phyloP scores from a whole-genome alignment of 2,888 invertebrate genomes.

The Zhuqinia jingwanae region DNA sequence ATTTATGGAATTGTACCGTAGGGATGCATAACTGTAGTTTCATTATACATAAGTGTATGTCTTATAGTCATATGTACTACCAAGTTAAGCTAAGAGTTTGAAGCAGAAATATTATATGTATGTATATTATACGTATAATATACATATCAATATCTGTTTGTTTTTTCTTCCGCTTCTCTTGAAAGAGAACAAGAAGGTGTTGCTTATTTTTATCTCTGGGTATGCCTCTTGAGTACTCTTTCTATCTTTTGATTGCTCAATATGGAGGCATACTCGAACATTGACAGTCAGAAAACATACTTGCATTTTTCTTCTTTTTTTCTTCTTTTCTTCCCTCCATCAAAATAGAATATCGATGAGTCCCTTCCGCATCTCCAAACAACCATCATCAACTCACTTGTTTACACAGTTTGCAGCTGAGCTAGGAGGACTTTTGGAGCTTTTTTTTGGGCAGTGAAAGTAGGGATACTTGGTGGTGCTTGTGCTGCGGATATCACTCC shows the following conservation, averaged over 20 bases:
- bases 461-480: no score
- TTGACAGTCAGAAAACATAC: slow-evolving; percentile 14
- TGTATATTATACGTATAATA: no score
- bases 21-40: slow-evolving; percentile 49
- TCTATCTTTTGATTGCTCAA: slow-evolving; percentile 1
- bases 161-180: no score
- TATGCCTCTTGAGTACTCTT: background rate
- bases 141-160: background rate
- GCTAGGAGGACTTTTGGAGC: background rate
- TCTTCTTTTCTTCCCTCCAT: background rate
- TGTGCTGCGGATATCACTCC: background rate
- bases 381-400: slow-evolving; percentile 14
- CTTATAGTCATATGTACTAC: background rate
- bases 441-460: no score
- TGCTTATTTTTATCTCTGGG: background rate
- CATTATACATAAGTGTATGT: background rate
- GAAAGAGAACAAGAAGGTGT: slow-evolving; percentile 1
- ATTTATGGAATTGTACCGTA: slow-evolving; percentile 67
- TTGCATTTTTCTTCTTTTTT: slow-evolving; percentile 3
- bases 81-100: background rate
- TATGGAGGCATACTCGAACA: background rate
- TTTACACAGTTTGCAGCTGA: background rate
- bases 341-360: slow-evolving; percentile 12
- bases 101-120: background rate
- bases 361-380: background rate